These are phyloP conservation scores for Tangara arthus DNA, from an alignment of 2,797 vertebrate species.

Conservation along the genomic window DNA sequence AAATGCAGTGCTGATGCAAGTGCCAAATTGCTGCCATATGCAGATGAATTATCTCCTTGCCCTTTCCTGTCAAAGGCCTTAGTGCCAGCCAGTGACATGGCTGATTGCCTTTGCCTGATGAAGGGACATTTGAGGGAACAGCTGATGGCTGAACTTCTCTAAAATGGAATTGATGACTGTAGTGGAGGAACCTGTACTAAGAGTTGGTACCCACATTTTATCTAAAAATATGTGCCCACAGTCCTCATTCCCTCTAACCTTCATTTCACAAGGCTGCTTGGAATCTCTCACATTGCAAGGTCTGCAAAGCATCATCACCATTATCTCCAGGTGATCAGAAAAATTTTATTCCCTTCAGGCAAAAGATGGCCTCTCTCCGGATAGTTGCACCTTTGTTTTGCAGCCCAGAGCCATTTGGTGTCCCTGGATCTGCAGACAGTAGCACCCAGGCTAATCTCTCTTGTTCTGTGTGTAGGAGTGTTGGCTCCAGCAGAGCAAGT, in stretches of 20 bases:
- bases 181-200: not conserved
- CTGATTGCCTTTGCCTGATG: not conserved
- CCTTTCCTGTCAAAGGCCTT: not conserved
- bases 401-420: not conserved
- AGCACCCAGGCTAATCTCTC: not conserved
- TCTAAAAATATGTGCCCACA: not conserved
- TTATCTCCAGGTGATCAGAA: not conserved
- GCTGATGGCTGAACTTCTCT: not conserved
- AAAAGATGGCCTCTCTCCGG: not conserved
- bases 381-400: not conserved
- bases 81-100: not conserved
- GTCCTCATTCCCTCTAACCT: not conserved
- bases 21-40: not conserved
- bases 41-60: not conserved
- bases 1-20: not conserved
- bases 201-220: not conserved
- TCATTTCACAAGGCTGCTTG: not conserved
- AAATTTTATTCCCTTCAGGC: not conserved
- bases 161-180: not conserved
- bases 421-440: not conserved
- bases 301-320: not conserved
- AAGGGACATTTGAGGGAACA: not conserved
- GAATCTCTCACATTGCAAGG: accelerated
- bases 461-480: not conserved
- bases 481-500: not conserved